phyloP scores from a whole-genome alignment of 1,140 invertebrate species.

The Tetraneura akinire region DNA sequence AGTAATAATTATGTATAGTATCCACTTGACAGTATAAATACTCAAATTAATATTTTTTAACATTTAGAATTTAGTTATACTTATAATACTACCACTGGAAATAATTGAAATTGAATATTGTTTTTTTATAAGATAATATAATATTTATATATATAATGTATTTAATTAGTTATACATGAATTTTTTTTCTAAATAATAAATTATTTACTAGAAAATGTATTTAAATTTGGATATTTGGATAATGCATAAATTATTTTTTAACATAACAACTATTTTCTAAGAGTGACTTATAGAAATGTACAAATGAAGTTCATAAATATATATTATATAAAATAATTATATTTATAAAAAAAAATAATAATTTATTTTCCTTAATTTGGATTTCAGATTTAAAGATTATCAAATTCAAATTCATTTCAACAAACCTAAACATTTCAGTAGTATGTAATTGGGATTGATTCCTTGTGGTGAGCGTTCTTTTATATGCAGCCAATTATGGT shows the following conservation, averaged over 20 bases:
- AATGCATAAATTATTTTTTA: no score
- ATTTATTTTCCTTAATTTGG: constrained; percentile 22
- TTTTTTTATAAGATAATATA: neutral
- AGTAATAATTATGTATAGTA: no score
- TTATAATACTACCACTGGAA: neutral
- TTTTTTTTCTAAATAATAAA: no score
- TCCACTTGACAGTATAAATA: neutral
- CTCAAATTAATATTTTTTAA: neutral
- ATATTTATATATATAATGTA: no score
- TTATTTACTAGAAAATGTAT: no score
- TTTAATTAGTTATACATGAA: no score
- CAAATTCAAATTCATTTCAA: constrained; percentile 37
- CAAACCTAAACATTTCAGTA: constrained; percentile 41
- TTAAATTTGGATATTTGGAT: no score
- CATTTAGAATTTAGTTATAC: neutral
- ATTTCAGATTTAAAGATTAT: constrained; percentile 26
- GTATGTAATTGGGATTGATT: constrained; percentile 22
- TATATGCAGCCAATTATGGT: constrained; percentile 15
- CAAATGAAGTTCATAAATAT: neutral
- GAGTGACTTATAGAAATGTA: neutral
- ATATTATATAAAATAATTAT: no score
- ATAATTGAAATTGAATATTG: neutral
- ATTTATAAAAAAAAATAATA: constrained; percentile 10
- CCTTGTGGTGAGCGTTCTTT: constrained; percentile 27
- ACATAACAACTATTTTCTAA: no score